Conservation (phyloP, 2,888 invertebrate genomes). For the Orchestes rusci region DNA sequence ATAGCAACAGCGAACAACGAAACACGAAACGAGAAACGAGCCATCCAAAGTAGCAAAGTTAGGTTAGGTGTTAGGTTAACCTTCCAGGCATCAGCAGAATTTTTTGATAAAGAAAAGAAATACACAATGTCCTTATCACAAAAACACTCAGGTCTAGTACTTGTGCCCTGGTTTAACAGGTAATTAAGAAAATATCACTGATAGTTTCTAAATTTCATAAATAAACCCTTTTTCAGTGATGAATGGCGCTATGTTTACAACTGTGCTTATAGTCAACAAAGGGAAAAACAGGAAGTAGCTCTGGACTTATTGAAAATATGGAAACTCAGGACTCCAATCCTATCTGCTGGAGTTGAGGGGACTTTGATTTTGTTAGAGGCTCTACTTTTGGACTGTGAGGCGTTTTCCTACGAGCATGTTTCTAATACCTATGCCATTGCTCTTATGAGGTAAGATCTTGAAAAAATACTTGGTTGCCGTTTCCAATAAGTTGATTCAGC, state of each 20-base stretch:
- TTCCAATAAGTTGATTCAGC: too few relatives aligned
- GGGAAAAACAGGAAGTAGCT: conserved; percentile 42
- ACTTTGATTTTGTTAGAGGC: conserved; percentile 53
- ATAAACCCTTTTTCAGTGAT: conserved; percentile 32
- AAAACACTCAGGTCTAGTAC: conserved; percentile 36
- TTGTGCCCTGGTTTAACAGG: conserved; percentile 44
- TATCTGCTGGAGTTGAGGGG: conserved; percentile 56
- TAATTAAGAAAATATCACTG: conserved; percentile 25
- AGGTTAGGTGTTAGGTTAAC: too few relatives aligned
- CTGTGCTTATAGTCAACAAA: conserved; percentile 42
- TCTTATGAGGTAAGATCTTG: conserved; percentile 53
- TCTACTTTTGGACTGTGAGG: conserved; percentile 38
- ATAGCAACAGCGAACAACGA: too few relatives aligned
- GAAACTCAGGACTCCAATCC: conserved; percentile 51
- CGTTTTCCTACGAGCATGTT: conserved; percentile 46
- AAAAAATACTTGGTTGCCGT: too few relatives aligned
- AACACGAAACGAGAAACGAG: too few relatives aligned
- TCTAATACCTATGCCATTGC: conserved; percentile 56
- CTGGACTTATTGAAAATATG: conserved; percentile 49
- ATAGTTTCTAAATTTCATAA: neutral
- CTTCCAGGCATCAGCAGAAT: too few relatives aligned
- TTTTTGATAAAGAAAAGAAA: too few relatives aligned
- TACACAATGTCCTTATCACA: conserved; percentile 39
- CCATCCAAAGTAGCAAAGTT: too few relatives aligned
- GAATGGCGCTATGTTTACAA: conserved; percentile 52